A percentile compares a stretch with the other conserved stretches of the same genome.
Evolutionary conservation across 2,113 vertebrate genomes (phyloP).

Genomic region (Gadus chalcogrammus): DNA sequence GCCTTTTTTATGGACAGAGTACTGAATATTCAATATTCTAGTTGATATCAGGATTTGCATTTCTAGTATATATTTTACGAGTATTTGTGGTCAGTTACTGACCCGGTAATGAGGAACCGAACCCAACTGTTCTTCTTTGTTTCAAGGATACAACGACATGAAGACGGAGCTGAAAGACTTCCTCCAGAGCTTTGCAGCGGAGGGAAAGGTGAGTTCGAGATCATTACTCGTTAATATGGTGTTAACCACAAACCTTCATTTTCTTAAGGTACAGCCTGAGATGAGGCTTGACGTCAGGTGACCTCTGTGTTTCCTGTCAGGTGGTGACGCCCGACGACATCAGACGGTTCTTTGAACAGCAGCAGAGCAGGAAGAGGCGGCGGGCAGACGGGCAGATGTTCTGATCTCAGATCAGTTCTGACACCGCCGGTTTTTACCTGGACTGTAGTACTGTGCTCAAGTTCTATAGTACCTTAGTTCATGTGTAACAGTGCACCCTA

Average conservation of each 20-base stretch:
- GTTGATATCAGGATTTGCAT: too few species aligned
- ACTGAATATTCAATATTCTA: too few species aligned
- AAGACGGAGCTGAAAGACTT: constrained; percentile 96
- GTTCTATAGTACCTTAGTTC: too few species aligned
- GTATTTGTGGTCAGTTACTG: too few species aligned
- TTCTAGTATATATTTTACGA: too few species aligned
- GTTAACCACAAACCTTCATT: background rate
- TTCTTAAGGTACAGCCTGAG: background rate
- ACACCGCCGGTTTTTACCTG: too few species aligned
- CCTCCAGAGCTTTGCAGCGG: constrained; percentile 91
- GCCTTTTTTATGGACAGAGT: too few species aligned
- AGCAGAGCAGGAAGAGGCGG: constrained; percentile 86
- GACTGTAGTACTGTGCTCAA: too few species aligned
- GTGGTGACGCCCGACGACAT: constrained; percentile 96
- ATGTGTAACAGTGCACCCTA: too few species aligned
- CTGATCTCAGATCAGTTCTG: too few species aligned
- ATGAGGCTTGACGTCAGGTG: background rate
- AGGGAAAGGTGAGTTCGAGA: constrained; percentile 83
- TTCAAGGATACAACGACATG: constrained; percentile 93
- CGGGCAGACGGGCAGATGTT: constrained; percentile 44
- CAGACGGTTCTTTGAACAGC: constrained; percentile 92
- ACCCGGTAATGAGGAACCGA: too few species aligned
- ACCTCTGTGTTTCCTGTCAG: constrained; percentile 54
- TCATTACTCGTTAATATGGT: background rate
- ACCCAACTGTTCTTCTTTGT: background rate